Evolutionary conservation across 2,888 invertebrate genomes (phyloP), one percentile per base, ranked within the genome.

Genomic region (Limnephilus lunatus): DNA sequence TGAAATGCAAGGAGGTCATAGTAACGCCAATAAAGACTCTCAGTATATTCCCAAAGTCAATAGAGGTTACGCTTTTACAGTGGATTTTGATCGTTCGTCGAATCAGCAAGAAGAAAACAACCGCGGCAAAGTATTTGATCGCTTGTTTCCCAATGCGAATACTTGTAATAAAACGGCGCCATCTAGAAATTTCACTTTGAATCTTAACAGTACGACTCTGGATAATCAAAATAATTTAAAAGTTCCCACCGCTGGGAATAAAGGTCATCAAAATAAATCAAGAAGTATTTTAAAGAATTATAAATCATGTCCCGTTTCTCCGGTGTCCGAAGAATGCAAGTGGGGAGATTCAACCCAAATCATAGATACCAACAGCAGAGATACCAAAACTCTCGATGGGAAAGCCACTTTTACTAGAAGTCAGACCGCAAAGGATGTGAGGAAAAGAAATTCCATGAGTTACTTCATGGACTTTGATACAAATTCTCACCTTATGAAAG

Each of bases 231-330:
- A 90, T 86, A 91, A 89, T 92, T 82, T 90, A n/a, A 92, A 91
- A 89, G 90, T 85, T 15, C 68, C 85, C 4, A 89, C 82, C 0
- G 81, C 82, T 25, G 53, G 82, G 12, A 30, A 30, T 4, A 83
- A 48, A 44, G 68, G 80, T 9, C n/a, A 35, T 15, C 81, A 25
- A 31, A 90, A 91, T 44, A 93, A 93, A 68, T 94, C 95, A 15
- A 95, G 96, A 25, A 97, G 97, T 94, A 97, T 97, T 91, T 95
- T 97, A 87, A 97, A 97, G 94, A 97, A 97, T 94, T 97, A 97
- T 94, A 98, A 98, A 94, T 98, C 98, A 7, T 97, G 98, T 94
- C 98, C 98, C 0, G 98, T 98, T 0, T 98, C 98, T 0, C 98
- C 98, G 0, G 98, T 98, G 0, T 98, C 97, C 90, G 98, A 98